A percentile compares a stretch with the other conserved stretches of the same genome.
Evolutionary conservation across 2,797 vertebrate species (phyloP).

Genomic region (Cyclopterus lumpus): DNA sequence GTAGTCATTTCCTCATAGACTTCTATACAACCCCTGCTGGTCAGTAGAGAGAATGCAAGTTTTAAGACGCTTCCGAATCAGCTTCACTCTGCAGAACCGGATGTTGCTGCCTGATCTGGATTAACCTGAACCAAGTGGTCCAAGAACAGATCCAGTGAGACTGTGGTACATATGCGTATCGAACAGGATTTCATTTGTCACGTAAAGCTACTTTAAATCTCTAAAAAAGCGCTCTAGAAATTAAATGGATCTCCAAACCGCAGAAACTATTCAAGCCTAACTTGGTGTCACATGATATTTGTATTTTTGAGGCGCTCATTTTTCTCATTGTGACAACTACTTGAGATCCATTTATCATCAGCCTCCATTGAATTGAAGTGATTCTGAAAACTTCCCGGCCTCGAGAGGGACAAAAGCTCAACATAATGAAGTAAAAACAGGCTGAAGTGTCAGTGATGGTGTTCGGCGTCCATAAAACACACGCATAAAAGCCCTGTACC

Average conservation of each 20-base stretch:
- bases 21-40: background rate
- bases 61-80: background rate
- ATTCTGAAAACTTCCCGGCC: background rate
- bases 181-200: background rate
- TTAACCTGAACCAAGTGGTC: background rate
- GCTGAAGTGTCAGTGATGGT: background rate
- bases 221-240: background rate
- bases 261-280: background rate
- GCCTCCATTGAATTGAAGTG: background rate
- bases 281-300: background rate
- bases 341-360: background rate
- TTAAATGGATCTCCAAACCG: background rate
- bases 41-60: background rate
- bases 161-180: background rate
- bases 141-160: background rate
- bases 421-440: slow-evolving; percentile 1
- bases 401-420: background rate
- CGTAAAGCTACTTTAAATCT: background rate
- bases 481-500: background rate
- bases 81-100: background rate
- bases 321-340: background rate
- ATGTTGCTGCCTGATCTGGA: background rate
- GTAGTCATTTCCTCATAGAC: background rate
- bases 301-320: background rate
- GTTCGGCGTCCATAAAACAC: background rate